A percentile compares a stretch with the other conserved stretches of the same genome.
phyloP scores from a whole-genome alignment of 2,797 vertebrate species.

The Diceros bicornis region DNA sequence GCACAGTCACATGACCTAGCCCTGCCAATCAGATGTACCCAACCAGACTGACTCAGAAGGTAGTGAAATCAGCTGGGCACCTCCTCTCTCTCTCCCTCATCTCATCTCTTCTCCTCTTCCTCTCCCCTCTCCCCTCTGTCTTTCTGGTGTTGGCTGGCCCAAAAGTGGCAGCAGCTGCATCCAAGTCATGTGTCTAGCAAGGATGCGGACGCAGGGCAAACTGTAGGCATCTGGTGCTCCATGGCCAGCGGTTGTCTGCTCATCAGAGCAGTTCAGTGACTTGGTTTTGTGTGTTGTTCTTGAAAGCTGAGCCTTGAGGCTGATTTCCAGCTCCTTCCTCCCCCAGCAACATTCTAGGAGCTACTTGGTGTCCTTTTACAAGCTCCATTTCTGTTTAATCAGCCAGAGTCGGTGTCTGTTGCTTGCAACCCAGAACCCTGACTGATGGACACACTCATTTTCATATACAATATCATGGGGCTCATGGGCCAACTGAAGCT shows the following conservation, averaged over 20 bases:
- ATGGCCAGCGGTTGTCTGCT: neutral
- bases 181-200: neutral
- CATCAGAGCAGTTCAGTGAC: neutral
- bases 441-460: neutral
- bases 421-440: neutral
- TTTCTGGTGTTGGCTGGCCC: neutral
- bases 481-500: neutral
- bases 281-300: neutral
- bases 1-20: neutral
- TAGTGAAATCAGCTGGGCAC: neutral
- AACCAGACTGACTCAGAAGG: neutral
- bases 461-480: rapidly evolving
- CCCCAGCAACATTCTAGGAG: neutral
- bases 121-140: no score
- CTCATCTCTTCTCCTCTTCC: no score
- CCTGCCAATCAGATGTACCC: neutral
- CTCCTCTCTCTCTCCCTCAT: no score
- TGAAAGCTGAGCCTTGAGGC: neutral
- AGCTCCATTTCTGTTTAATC: neutral
- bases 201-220: rapidly evolving
- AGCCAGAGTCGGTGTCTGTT: neutral
- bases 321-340: neutral
- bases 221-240: rapidly evolving
- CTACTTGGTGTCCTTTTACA: neutral
- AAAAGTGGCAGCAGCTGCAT: rapidly evolving